Base-by-base conservation (phyloP, 2,113 vertebrate genomes). In the Empidonax traillii region DNA sequence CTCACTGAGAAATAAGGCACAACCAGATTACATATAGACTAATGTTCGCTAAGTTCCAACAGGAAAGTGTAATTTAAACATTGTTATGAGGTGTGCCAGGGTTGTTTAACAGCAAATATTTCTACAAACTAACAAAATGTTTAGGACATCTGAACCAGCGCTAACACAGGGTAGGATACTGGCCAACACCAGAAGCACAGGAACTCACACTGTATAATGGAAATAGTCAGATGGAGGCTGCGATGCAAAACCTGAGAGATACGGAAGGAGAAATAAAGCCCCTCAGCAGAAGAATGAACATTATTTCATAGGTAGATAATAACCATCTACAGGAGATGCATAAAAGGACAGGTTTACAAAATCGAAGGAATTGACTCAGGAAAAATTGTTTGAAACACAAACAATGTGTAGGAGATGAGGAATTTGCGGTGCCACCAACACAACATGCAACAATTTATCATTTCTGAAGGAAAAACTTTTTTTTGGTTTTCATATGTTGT, bases 401-500 rank as follows among this genome's bases (percentile, higher is more conserved):
- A 51, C 49, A 25, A 51, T 51, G 49, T 27, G 25, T 27, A 3
- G 5, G 55, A 61, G 10, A 51, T 66, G 10, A 86, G 16, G 55
- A 82, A 61, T 8, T 41, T 73, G 24, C 15, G 27, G 13, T 53
- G 11, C 16, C 14, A 62, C 7, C 24, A 55, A 27, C 14, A 49
- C 12, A 69, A 75, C 5, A 10, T 35, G 9, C 31, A 58, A 27
- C 11, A 59, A 46, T 20, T 52, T 31, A 15, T 6, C 43, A 2
- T 33, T 73, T 81, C 20, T 68, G 59, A 91, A 85, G 5, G 16
- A 62, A 33, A 84, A 49, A 5, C 9, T 12, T 4, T 43, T 15
- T 53, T 21, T 0, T 0, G 10, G 5, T 16, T 78, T 78, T 79
- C 61, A 25, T n/a, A 3, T n/a, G 16, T n/a, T 46, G 8, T 13